A percentile compares a stretch with the other conserved stretches of the same genome.
Evolutionary conservation across 2,797 vertebrate species (phyloP).

Genomic region (Protosalanx chinensis): DNA sequence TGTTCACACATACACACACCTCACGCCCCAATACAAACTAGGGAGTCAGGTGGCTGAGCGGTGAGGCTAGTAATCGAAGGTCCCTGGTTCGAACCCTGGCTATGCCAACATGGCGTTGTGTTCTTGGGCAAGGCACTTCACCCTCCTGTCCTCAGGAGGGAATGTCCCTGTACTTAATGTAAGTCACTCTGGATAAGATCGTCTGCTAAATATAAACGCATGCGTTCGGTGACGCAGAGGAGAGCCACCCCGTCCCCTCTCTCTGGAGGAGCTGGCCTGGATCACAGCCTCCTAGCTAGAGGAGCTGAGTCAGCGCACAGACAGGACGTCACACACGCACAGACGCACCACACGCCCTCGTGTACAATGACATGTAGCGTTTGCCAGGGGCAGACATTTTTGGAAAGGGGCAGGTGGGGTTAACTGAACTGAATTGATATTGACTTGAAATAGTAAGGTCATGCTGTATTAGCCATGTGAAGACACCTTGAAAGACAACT

Average conservation of each 20-base stretch:
- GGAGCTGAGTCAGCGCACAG: slow-evolving; percentile 72
- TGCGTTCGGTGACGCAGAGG: slow-evolving; percentile 48
- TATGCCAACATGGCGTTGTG: no score
- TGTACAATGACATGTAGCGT: neutral
- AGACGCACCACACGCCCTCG: neutral
- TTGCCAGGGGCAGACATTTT: slow-evolving; percentile 13
- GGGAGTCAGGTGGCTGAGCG: no score
- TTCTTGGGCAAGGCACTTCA: no score
- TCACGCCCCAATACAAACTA: neutral
- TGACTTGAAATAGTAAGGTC: slow-evolving; percentile 22
- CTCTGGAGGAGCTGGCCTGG: slow-evolving; percentile 48
- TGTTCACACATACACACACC: slow-evolving; percentile 13
- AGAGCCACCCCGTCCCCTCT: slow-evolving; percentile 33
- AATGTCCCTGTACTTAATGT: no score
- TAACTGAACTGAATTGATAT: slow-evolving; percentile 3
- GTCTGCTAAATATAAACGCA: slow-evolving; percentile 3
- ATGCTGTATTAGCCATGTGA: slow-evolving; percentile 5
- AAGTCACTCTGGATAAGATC: no score
- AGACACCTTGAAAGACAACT: slow-evolving; percentile 4
- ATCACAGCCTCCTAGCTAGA: slow-evolving; percentile 66
- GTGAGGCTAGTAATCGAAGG: no score
- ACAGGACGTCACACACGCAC: slow-evolving; percentile 59
- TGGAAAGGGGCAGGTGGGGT: slow-evolving; percentile 39
- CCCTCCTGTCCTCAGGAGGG: no score
- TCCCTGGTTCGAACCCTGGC: no score